These are phyloP conservation scores for Antheraea pernyi DNA, from an alignment of 1,140 invertebrate genomes.

Conservation along the genomic window DNA sequence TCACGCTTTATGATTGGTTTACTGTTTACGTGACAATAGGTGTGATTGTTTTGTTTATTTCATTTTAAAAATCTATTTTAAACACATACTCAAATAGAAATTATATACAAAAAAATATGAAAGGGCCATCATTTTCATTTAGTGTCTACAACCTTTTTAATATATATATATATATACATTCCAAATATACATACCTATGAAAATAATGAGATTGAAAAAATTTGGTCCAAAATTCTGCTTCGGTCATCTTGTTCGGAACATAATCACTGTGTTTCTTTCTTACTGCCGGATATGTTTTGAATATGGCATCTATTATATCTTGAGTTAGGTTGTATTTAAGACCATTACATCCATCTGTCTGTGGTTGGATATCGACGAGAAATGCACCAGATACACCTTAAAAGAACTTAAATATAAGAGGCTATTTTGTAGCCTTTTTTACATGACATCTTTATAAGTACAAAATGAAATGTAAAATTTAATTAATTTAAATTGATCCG, in stretches of 20 bases:
- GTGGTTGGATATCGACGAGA: conserved; percentile 96
- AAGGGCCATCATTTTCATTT: too few relatives aligned
- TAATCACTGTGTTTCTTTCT: conserved; percentile 98
- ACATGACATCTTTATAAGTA: background rate
- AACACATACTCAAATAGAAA: too few relatives aligned
- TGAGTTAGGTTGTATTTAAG: conserved; percentile 98
- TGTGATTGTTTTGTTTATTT: too few relatives aligned
- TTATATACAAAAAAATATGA: too few relatives aligned
- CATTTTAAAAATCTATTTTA: too few relatives aligned
- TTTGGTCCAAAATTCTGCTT: conserved; percentile 99
- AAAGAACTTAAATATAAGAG: conserved; percentile 22
- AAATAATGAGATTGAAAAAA: conserved; percentile 99
- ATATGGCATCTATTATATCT: conserved; percentile 98
- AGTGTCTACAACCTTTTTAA: too few relatives aligned
- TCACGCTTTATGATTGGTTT: too few relatives aligned
- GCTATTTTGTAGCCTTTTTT: conserved; percentile 2
- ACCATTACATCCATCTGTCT: conserved; percentile 98
- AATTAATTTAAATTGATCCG: too few relatives aligned
- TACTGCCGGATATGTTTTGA: conserved; percentile 99
- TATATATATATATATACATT: background rate
- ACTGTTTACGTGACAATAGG: too few relatives aligned
- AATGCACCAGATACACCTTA: conserved; percentile 92
- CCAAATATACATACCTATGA: conserved; percentile 82
- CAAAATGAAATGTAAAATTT: too few relatives aligned
- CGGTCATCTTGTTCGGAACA: conserved; percentile 96